Percentiles rank a stretch among this genome's conserved stretches.
Evolutionary conservation across 2,888 invertebrate species (phyloP).

Genomic region (Punctoribates punctum): DNA sequence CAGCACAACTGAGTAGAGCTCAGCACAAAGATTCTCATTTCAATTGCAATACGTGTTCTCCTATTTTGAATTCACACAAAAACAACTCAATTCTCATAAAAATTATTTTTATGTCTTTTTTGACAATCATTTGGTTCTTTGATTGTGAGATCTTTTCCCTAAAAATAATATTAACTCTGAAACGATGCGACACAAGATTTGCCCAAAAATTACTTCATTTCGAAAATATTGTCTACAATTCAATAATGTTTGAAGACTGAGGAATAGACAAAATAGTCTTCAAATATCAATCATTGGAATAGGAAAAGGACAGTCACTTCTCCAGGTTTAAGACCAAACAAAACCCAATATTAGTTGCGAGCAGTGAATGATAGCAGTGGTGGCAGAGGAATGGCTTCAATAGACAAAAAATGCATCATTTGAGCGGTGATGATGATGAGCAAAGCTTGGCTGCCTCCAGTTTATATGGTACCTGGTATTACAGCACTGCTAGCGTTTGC

Average conservation of each 20-base stretch:
- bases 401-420: slow-evolving; percentile 32
- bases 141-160: slow-evolving; percentile 11
- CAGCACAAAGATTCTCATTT: background rate
- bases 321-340: background rate
- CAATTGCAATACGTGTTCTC: background rate
- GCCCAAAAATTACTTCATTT: slow-evolving; percentile 7
- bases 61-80: background rate
- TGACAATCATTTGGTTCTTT: background rate
- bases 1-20: background rate
- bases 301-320: slow-evolving; percentile 15
- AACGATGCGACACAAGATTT: slow-evolving; percentile 12
- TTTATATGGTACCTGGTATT: slow-evolving; percentile 27
- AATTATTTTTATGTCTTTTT: background rate
- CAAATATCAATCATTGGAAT: background rate
- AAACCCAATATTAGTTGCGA: slow-evolving; percentile 11
- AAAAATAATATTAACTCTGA: background rate
- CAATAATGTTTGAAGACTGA: no score
- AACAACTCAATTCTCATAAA: background rate
- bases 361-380: background rate
- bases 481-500: background rate
- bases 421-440: slow-evolving; percentile 34
- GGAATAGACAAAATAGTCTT: no score
- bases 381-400: slow-evolving; percentile 4
- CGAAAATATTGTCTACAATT: background rate
- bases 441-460: slow-evolving; percentile 18